Evolutionary conservation across 2,797 vertebrate species (phyloP).

Genomic region (Pipistrellus kuhlii): DNA sequence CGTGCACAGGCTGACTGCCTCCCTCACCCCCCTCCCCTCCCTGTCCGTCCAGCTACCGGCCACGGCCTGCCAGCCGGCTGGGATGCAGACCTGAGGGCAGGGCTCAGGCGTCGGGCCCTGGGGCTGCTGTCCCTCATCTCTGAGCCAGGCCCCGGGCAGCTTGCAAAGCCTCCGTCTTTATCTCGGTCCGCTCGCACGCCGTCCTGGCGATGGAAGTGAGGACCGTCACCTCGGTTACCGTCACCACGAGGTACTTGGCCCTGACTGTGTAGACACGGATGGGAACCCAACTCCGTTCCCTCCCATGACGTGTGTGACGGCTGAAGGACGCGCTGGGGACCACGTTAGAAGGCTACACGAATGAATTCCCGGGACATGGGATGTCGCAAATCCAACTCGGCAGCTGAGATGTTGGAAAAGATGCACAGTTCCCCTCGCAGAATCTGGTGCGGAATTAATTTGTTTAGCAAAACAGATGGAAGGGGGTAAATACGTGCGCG

Average conservation of each 20-base stretch:
- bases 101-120: neutral
- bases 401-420: conserved; percentile 81
- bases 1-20: fast-evolving
- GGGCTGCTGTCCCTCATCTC: neutral
- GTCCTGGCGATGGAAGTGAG: neutral
- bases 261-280: conserved; percentile 68
- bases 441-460: conserved; percentile 85
- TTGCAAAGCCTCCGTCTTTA: conserved; percentile 40
- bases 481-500: conserved; percentile 29
- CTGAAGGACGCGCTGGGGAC: conserved; percentile 73
- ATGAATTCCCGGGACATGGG: conserved; percentile 80
- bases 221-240: fast-evolving
- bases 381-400: conserved; percentile 63
- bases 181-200: neutral
- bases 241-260: conserved; percentile 9
- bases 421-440: conserved; percentile 74
- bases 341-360: conserved; percentile 61
- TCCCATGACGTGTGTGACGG: conserved; percentile 83
- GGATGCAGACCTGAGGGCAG: too few species aligned
- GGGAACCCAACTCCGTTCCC: conserved; percentile 78
- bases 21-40: too few species aligned
- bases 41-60: too few species aligned
- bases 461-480: conserved; percentile 73
- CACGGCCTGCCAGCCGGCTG: too few species aligned
- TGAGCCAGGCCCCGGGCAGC: neutral